Conservation (phyloP, 1,140 invertebrate species). For the Lasioglossum albipes region DNA sequence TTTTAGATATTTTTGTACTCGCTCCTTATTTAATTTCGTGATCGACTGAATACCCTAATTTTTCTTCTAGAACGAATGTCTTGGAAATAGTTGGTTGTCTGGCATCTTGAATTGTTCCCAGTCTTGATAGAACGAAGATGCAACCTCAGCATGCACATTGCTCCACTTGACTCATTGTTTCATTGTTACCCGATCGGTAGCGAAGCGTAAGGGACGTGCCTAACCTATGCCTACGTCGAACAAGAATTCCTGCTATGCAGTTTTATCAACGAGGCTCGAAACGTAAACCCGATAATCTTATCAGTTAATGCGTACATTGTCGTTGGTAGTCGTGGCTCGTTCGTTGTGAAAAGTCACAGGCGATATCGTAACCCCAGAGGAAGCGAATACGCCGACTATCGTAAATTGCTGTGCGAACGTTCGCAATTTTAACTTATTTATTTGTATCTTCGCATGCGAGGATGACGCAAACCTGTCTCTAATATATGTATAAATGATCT, state of each 20-base stretch:
- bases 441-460: neutral
- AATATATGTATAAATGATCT: too few relatives aligned
- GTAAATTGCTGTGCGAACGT: conserved; percentile 22
- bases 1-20: too few relatives aligned
- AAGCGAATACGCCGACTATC: conserved; percentile 7
- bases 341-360: conserved; percentile 24
- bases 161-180: neutral
- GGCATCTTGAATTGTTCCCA: too few relatives aligned
- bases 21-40: too few relatives aligned
- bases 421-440: neutral
- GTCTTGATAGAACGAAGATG: too few relatives aligned
- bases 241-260: conserved; percentile 36
- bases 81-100: too few relatives aligned
- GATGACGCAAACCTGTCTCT: neutral
- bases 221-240: conserved; percentile 25
- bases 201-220: neutral
- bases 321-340: conserved; percentile 17
- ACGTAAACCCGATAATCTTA: conserved; percentile 48
- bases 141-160: neutral
- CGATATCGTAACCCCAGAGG: neutral
- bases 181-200: conserved; percentile 1
- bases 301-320: conserved; percentile 43
- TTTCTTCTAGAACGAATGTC: too few relatives aligned
- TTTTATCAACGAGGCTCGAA: conserved; percentile 41
- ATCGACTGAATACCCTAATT: too few relatives aligned